phyloP scores from a whole-genome alignment of 2,888 invertebrate genomes.

The Heterodera filipjevi region DNA sequence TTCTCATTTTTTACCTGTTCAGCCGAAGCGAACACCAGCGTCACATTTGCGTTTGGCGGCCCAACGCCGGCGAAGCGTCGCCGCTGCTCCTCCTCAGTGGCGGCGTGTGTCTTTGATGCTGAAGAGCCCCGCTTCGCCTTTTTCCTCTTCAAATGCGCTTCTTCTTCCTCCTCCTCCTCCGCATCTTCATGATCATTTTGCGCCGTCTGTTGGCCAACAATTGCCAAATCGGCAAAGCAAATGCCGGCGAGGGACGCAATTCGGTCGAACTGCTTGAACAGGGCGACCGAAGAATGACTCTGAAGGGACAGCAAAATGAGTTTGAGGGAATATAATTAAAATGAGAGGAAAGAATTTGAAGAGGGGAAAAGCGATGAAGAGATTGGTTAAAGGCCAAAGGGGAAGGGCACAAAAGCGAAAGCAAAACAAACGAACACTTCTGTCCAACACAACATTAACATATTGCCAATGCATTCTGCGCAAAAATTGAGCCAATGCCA shows the following conservation, averaged over 20 bases:
- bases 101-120: conserved; percentile 13
- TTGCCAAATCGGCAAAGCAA: conserved; percentile 55
- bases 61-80: conserved; percentile 31
- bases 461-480: conserved; percentile 58
- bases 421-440: conserved; percentile 20
- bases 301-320: conserved; percentile 9
- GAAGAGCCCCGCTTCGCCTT: conserved; percentile 5
- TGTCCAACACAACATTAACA: conserved; percentile 41
- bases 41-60: conserved; percentile 53
- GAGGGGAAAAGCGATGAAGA: conserved; percentile 44
- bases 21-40: conserved; percentile 48
- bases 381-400: neutral
- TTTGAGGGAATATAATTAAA: no score
- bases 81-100: conserved; percentile 6
- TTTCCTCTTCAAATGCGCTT: conserved; percentile 4
- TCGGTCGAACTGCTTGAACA: conserved; percentile 57
- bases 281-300: conserved; percentile 51
- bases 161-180: conserved; percentile 26
- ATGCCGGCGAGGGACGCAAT: conserved; percentile 52
- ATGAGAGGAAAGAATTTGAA: conserved; percentile 37
- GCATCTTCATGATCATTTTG: neutral
- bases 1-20: conserved; percentile 13
- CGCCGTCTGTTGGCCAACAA: conserved; percentile 19
- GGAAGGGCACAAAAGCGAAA: neutral
- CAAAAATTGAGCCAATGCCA: conserved; percentile 54